These are phyloP conservation scores for Cremastinae sp. DNA, from an alignment of 2,888 invertebrate genomes.

Conservation along the genomic window DNA sequence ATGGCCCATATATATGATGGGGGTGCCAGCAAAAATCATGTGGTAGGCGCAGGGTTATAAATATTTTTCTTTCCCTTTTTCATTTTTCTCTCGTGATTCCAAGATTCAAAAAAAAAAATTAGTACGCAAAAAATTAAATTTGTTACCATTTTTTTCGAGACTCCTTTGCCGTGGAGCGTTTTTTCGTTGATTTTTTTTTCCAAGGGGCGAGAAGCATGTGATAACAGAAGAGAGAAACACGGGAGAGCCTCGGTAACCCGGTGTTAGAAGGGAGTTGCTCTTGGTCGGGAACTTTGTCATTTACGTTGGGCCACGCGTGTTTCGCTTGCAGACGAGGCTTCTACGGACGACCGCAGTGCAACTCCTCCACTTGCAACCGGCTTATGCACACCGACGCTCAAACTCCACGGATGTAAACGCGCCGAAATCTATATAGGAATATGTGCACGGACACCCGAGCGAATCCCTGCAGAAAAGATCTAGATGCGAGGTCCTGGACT, in stretches of 20 bases:
- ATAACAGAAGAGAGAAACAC: constrained; percentile 17
- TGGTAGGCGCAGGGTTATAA: too few species aligned
- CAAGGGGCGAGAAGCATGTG: too few species aligned
- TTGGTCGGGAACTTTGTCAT: constrained; percentile 59
- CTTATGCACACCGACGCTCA: constrained; percentile 4
- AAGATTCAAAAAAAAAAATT: not conserved
- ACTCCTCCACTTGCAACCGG: constrained; percentile 40
- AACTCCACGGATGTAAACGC: too few species aligned
- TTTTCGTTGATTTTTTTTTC: not conserved
- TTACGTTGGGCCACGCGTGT: constrained; percentile 62
- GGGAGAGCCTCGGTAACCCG: constrained; percentile 22
- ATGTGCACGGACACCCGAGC: constrained; percentile 23
- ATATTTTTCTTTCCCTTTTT: not conserved
- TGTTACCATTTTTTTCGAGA: too few species aligned
- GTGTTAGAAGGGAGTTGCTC: constrained; percentile 39
- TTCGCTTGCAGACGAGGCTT: constrained; percentile 61
- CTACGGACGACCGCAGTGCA: constrained; percentile 37
- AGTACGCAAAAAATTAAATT: too few species aligned
- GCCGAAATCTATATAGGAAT: constrained; percentile 12
- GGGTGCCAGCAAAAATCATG: too few species aligned
- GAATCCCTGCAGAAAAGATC: constrained; percentile 30
- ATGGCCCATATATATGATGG: too few species aligned
- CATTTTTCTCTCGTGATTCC: not conserved
- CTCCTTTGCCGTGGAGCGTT: too few species aligned
- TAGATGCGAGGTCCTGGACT: constrained; percentile 30